Percentiles rank a stretch among this genome's conserved stretches.
phyloP scores from a whole-genome alignment of 2,113 vertebrate species.

The Nothoprocta pentlandii region DNA sequence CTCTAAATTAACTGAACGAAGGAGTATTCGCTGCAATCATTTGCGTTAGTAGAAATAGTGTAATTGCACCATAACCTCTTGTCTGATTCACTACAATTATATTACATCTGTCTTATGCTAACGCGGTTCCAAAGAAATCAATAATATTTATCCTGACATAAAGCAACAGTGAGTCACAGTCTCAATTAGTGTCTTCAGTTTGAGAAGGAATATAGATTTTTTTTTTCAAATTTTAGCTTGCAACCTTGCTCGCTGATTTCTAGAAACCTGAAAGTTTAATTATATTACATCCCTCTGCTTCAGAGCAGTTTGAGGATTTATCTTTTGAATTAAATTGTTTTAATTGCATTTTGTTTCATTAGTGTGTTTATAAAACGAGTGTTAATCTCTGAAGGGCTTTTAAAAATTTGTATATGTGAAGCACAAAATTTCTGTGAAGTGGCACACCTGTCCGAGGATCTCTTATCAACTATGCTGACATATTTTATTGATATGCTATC shows the following conservation, averaged over 20 bases:
- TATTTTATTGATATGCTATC: neutral
- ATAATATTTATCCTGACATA: conserved; percentile 34
- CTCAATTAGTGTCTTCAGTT: neutral
- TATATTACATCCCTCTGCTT: neutral
- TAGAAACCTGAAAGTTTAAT: conserved; percentile 2
- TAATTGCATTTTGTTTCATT: neutral
- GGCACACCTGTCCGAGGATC: neutral
- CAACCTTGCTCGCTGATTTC: neutral
- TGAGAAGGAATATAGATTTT: neutral
- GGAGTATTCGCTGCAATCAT: conserved; percentile 18
- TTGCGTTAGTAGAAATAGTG: conserved; percentile 35
- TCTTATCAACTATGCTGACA: neutral
- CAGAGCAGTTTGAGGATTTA: neutral
- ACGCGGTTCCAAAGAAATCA: conserved; percentile 26
- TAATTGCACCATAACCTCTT: conserved; percentile 31
- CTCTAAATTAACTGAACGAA: neutral
- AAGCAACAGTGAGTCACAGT: conserved; percentile 22
- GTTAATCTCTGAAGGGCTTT: neutral
- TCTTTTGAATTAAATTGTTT: neutral
- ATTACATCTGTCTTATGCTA: conserved; percentile 25
- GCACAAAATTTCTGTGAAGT: neutral
- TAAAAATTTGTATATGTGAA: neutral
- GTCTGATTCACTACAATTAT: neutral
- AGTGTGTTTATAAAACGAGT: neutral
- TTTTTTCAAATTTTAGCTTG: conserved; percentile 10